phyloP scores from a whole-genome alignment of 1,140 invertebrate genomes.

The Homarus americanus region DNA sequence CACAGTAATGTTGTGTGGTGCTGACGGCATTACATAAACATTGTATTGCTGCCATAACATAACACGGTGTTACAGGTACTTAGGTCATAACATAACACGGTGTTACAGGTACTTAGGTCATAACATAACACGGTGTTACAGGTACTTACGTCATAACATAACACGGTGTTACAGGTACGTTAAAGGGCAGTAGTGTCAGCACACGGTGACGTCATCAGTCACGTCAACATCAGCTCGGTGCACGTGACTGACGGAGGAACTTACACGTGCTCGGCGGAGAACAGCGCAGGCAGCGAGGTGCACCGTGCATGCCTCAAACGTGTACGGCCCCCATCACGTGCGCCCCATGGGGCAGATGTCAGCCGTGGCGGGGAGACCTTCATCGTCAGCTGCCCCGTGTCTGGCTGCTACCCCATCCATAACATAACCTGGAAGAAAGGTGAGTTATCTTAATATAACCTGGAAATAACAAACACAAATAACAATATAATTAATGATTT shows the following conservation, averaged over 20 bases:
- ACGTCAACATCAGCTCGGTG: constrained; percentile 24
- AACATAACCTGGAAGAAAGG: constrained; percentile 67
- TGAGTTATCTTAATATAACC: neutral
- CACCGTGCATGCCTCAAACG: constrained; percentile 90
- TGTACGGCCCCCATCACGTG: constrained; percentile 81
- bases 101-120: neutral
- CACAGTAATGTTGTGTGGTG: neutral
- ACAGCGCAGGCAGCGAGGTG: constrained; percentile 79
- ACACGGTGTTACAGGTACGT: neutral
- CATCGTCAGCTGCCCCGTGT: constrained; percentile 61
- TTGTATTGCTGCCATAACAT: neutral
- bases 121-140: neutral
- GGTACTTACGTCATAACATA: neutral
- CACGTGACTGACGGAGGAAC: constrained; percentile 81
- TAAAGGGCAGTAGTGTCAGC: constrained; percentile 33
- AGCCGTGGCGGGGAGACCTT: constrained; percentile 66
- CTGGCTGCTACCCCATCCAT: constrained; percentile 62
- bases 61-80: too few relatives aligned
- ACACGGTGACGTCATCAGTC: constrained; percentile 23
- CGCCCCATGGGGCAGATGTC: constrained; percentile 59
- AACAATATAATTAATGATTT: too few relatives aligned
- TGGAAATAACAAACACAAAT: too few relatives aligned
- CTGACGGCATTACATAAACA: neutral
- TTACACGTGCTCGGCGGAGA: constrained; percentile 81
- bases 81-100: neutral